Conservation (phyloP, 2,888 invertebrate genomes). For the Dryocosmus kuriphilus region DNA sequence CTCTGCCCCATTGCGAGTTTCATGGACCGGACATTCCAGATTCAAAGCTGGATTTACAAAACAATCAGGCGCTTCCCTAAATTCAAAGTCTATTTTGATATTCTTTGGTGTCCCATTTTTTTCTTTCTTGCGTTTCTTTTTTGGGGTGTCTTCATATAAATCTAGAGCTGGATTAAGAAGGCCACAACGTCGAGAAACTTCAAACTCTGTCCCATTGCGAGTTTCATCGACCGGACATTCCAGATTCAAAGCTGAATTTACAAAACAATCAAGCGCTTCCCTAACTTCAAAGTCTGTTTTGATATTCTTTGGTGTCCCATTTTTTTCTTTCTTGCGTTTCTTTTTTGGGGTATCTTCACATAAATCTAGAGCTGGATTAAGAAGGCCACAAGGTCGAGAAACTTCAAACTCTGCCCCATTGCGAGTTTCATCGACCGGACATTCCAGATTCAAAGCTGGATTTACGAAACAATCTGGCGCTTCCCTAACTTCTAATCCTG, state of each 20-base stretch:
- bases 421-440: slow-evolving; percentile 28
- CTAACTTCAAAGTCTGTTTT: slow-evolving; percentile 59
- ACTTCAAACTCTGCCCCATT: slow-evolving; percentile 25
- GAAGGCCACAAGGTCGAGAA: slow-evolving; percentile 58
- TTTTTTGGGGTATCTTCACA: slow-evolving; percentile 64
- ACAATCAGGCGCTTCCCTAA: slow-evolving; percentile 18
- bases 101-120: slow-evolving; percentile 57
- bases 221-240: too few relatives aligned
- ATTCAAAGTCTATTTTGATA: slow-evolving; percentile 53
- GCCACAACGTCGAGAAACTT: too few relatives aligned
- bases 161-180: too few relatives aligned
- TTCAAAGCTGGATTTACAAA: slow-evolving; percentile 48
- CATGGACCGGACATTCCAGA: slow-evolving; percentile 45
- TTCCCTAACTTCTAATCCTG: slow-evolving; percentile 37
- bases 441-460: slow-evolving; percentile 54
- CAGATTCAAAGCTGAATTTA: too few relatives aligned
- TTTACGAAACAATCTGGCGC: slow-evolving; percentile 29
- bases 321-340: slow-evolving; percentile 40
- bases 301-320: slow-evolving; percentile 57
- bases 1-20: slow-evolving; percentile 25
- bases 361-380: slow-evolving; percentile 70
- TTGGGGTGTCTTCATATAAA: too few relatives aligned
- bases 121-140: slow-evolving; percentile 42
- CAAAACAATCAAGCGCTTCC: too few relatives aligned
- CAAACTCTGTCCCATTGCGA: too few relatives aligned